phyloP scores from a whole-genome alignment of 2,888 invertebrate genomes.

The Palloptera scutellata region DNA sequence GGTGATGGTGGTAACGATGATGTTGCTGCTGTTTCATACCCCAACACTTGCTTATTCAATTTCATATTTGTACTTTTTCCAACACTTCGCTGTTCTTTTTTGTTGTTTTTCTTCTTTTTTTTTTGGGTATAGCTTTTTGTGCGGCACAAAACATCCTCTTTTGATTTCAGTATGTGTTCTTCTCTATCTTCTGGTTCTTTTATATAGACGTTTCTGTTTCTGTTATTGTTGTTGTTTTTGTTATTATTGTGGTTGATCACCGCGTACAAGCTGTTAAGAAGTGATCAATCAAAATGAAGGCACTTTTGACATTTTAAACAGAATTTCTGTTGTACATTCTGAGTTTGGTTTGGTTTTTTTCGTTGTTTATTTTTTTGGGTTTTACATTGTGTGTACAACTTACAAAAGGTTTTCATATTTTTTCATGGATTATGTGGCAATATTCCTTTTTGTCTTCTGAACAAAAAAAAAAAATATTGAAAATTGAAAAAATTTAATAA shows the following conservation, averaged over 20 bases:
- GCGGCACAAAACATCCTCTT: neutral
- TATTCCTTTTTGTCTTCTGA: neutral
- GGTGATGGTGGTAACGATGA: no score
- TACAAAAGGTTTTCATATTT: neutral
- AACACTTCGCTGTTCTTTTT: neutral
- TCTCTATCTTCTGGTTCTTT: neutral
- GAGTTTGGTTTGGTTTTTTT: no score
- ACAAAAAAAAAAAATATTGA: conserved; percentile 1
- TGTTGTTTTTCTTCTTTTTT: neutral
- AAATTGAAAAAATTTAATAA: neutral
- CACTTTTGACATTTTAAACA: conserved; percentile 29
- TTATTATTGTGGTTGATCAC: conserved; percentile 23
- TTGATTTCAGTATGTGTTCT: neutral
- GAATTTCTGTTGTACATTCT: neutral
- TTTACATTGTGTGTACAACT: no score
- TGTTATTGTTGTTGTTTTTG: conserved; percentile 4
- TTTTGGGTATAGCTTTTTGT: neutral
- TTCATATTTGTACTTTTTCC: neutral
- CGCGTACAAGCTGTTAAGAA: conserved; percentile 12
- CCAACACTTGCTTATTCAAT: no score
- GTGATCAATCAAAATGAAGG: conserved; percentile 27
- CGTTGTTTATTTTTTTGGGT: no score
- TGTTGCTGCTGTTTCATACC: no score
- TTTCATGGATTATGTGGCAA: neutral
- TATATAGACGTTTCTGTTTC: neutral